Evolutionary conservation across 2,113 vertebrate species (phyloP).

Genomic region (Dicentrarchus labrax): DNA sequence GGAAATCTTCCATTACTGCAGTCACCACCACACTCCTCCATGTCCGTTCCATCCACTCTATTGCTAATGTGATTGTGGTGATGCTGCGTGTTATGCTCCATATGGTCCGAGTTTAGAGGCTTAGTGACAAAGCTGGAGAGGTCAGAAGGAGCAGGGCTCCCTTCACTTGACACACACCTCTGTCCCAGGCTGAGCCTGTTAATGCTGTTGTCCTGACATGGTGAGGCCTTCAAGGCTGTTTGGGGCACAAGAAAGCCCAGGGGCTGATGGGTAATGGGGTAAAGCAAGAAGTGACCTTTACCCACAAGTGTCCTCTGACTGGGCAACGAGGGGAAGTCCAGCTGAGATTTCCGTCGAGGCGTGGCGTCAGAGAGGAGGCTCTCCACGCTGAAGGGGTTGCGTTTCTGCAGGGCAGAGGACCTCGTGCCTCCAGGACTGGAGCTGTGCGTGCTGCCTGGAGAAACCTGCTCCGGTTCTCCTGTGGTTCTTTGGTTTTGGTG

Average conservation of each 20-base stretch:
- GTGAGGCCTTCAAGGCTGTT: constrained; percentile 86
- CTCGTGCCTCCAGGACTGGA: constrained; percentile 74
- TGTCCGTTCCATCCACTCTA: constrained; percentile 42
- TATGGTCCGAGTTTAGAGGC: constrained; percentile 54
- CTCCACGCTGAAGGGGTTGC: constrained; percentile 93
- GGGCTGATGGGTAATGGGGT: constrained; percentile 94
- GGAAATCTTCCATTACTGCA: constrained; percentile 31
- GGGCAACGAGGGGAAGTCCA: constrained; percentile 88
- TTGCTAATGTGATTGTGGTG: constrained; percentile 68
- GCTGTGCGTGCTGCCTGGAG: constrained; percentile 77
- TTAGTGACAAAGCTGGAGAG: constrained; percentile 63
- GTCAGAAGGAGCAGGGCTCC: constrained; percentile 61
- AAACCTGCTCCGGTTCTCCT: constrained; percentile 83
- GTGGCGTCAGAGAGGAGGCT: constrained; percentile 91
- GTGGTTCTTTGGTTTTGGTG: constrained; percentile 89
- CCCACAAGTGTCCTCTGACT: constrained; percentile 90
- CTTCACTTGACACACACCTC: constrained; percentile 60
- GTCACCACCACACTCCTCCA: constrained; percentile 52
- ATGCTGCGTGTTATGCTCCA: constrained; percentile 52
- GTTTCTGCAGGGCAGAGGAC: constrained; percentile 85
- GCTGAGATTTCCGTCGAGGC: constrained; percentile 85
- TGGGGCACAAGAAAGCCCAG: constrained; percentile 95
- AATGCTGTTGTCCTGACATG: constrained; percentile 70
- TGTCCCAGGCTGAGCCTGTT: constrained; percentile 63
- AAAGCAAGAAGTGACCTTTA: constrained; percentile 95